Conservation (phyloP, 2,797 vertebrate species). For the Channa striata region DNA sequence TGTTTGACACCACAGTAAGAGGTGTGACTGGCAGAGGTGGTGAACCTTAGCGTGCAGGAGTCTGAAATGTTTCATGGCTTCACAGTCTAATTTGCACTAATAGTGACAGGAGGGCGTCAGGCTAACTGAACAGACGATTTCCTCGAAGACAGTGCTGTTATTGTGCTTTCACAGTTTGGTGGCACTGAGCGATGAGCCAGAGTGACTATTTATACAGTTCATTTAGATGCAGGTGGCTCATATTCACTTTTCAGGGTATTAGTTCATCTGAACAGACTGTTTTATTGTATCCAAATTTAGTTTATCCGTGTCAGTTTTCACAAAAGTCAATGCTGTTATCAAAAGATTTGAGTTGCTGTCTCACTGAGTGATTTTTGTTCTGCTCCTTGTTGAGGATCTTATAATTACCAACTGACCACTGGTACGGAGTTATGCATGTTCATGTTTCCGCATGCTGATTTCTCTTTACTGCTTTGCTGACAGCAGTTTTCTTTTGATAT, state of each 20-base stretch:
- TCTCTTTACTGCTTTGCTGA: conserved; percentile 68
- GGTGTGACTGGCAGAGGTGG: conserved; percentile 38
- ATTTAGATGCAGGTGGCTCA: conserved; percentile 1
- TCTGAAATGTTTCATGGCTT: conserved; percentile 39
- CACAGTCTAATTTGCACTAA: conserved; percentile 35
- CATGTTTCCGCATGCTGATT: conserved; percentile 69
- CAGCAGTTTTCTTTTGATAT: conserved; percentile 81
- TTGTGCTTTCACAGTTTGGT: conserved; percentile 43
- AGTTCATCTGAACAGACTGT: background rate
- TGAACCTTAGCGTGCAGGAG: conserved; percentile 29
- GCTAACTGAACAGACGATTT: conserved; percentile 53
- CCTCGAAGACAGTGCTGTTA: conserved; percentile 14
- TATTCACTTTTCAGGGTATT: conserved; percentile 7
- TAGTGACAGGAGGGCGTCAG: conserved; percentile 36
- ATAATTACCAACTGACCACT: conserved; percentile 43
- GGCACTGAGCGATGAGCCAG: conserved; percentile 8
- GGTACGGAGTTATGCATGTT: conserved; percentile 47
- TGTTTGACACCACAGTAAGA: conserved; percentile 35
- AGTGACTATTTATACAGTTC: conserved; percentile 13
- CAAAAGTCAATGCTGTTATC: background rate
- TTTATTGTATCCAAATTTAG: conserved; percentile 24
- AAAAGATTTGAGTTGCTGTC: background rate
- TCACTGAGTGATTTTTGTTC: conserved; percentile 28
- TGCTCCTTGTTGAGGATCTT: conserved; percentile 30
- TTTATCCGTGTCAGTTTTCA: background rate